These are phyloP conservation scores for Eutrigla gurnardus DNA, from an alignment of 2,797 vertebrate genomes.

Conservation along the genomic window DNA sequence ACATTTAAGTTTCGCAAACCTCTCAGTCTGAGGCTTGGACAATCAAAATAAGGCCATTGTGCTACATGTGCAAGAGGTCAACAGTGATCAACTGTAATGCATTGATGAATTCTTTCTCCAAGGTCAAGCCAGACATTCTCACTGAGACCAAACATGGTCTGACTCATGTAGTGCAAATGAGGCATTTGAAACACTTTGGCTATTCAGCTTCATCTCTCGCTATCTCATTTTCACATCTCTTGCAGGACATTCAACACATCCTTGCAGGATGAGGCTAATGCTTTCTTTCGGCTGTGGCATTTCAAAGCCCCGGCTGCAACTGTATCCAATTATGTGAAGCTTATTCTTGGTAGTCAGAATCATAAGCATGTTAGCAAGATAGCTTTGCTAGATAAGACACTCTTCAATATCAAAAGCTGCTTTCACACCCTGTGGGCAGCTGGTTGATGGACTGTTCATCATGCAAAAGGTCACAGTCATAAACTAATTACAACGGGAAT, in stretches of 20 bases:
- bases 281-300: slow-evolving; percentile 77
- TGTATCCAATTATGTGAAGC: slow-evolving; percentile 78
- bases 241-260: slow-evolving; percentile 71
- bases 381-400: slow-evolving; percentile 71
- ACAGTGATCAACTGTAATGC: slow-evolving; percentile 64
- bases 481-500: slow-evolving; percentile 71
- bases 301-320: slow-evolving; percentile 68
- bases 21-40: slow-evolving; percentile 55
- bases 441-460: slow-evolving; percentile 72
- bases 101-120: slow-evolving; percentile 73
- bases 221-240: slow-evolving; percentile 78
- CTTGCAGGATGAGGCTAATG: slow-evolving; percentile 71
- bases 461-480: slow-evolving; percentile 82
- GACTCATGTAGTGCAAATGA: slow-evolving; percentile 82
- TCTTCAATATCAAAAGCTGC: slow-evolving; percentile 68
- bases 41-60: slow-evolving; percentile 76
- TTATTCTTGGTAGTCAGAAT: slow-evolving; percentile 72
- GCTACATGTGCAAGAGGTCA: slow-evolving; percentile 66
- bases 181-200: slow-evolving; percentile 78
- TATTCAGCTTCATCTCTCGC: slow-evolving; percentile 74
- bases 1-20: slow-evolving; percentile 61
- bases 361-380: slow-evolving; percentile 69
- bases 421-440: slow-evolving; percentile 69
- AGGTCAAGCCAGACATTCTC: slow-evolving; percentile 75
- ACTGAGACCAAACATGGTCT: slow-evolving; percentile 72